Base-by-base conservation (phyloP, 2,797 vertebrate species). In the Limosa lapponica region DNA sequence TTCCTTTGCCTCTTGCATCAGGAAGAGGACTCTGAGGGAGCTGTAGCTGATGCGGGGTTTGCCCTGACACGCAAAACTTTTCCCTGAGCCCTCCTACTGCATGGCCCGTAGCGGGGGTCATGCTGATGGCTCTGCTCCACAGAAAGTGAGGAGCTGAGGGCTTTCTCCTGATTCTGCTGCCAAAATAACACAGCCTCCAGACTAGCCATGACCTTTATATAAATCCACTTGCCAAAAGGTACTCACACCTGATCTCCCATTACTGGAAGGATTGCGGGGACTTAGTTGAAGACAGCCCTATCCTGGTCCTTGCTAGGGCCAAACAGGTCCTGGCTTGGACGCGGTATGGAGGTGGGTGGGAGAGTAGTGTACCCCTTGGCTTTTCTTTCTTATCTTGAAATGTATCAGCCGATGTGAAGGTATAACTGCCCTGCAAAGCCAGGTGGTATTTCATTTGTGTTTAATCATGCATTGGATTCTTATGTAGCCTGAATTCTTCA, bases 81-180 rank as follows among this genome's bases (percentile, higher is more conserved):
- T 51, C 36, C 22, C 36, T 41, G 66, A 67, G 28, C 9, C 18
- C 9, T 41, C 14, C 48, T 67, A 32, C 52, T 65, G 58, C n/a
- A 19, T 1, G 2, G 17, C 34, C 22, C 11, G 2, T 13, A 19
- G 22, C 32, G 4, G 0, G 1, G 7, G 23, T 46, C 0, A 0
- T 44, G 36, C 28, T 17, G 10, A 5, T 62, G 43, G 41, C 59
- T 61, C 13, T 1, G 11, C 61, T 43, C 41, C 8, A 4, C 22
- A 44, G 61, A 59, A 75, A 65, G 37, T 13, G 32, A 36, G 49
- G 49, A 79, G 30, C 37, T 71, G 30, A 46, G 49, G 28, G 32
- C 37, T 91, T 85, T 13, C 12, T 87, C 15, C 28, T 3, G 11
- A 12, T 71, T 91, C 39, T 54, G 2, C 34, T 81, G 48, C 44